Evolutionary conservation across 2,888 invertebrate genomes (phyloP), one percentile per base, ranked within the genome.

Genomic region (Drosophila niveifrons): DNA sequence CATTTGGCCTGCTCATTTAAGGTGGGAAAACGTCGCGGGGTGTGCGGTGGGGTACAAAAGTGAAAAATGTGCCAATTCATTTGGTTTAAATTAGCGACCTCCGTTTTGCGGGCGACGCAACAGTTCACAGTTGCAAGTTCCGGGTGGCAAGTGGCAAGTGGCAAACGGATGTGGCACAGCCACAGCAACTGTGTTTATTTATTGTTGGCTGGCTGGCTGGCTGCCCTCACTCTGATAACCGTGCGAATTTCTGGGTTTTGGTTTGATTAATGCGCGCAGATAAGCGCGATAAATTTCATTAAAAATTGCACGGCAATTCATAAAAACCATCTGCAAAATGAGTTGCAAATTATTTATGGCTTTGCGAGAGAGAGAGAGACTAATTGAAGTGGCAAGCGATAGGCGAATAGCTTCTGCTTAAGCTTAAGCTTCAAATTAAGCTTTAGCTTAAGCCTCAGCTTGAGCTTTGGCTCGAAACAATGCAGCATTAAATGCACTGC

Each of bases 11-110:
- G 58, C 81, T 79, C 75, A 86, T 88, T 88, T 83, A 23, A 23
- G 23, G 23, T 23, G 6, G 23, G n/a, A n/a, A n/a, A 23, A 23
- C 23, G 23, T 23, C 23, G 53, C 17, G 44, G 31, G 31, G 43
- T n/a, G 59, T n/a, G n/a, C n/a, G n/a, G n/a, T n/a, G 51, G 47
- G 52, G 43, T 23, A 64, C n/a, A 78, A 82, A 90, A 90, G 90
- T 91, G 91, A 91, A 91, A 91, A 91, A 91, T 91, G 88, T 91
- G 91, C 90, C 91, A 91, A 91, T 91, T 91, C 91, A 91, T 91
- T 91, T 91, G 88, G 90, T 90, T 90, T 90, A 90, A 91, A 90
- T 91, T 91, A 91, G 90, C 90, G 90, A 80, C 84, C 87, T 88
- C 86, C 83, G 87, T 73, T 74, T 36, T 36, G 36, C 36, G 36